phyloP scores from a whole-genome alignment of 2,888 invertebrate species.

The Tinea trinotella region DNA sequence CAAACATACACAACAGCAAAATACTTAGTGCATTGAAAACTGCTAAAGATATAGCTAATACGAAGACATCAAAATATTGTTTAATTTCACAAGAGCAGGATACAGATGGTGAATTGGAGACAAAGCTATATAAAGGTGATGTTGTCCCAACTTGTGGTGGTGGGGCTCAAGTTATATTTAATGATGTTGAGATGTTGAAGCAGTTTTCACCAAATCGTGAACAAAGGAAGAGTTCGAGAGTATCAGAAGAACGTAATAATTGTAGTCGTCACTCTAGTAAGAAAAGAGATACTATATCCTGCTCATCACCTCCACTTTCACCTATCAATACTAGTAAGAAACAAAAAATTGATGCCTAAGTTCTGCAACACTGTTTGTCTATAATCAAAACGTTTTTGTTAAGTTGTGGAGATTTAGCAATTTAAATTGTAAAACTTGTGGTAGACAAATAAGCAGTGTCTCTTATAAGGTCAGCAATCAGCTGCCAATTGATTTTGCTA shows the following conservation, averaged over 20 bases:
- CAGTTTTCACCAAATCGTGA: slow-evolving; percentile 81
- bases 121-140: slow-evolving; percentile 94
- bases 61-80: slow-evolving; percentile 88
- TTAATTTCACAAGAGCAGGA: slow-evolving; percentile 94
- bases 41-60: slow-evolving; percentile 80
- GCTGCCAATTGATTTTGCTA: too few relatives aligned
- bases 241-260: not conserved
- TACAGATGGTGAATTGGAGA: slow-evolving; percentile 93
- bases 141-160: slow-evolving; percentile 95
- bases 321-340: slow-evolving; percentile 62
- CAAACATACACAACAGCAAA: slow-evolving; percentile 84
- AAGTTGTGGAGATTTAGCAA: too few relatives aligned
- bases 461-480: too few relatives aligned
- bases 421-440: too few relatives aligned
- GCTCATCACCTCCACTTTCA: slow-evolving; percentile 52
- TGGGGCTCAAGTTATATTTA: slow-evolving; percentile 95
- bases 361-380: slow-evolving; percentile 33
- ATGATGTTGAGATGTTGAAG: slow-evolving; percentile 91
- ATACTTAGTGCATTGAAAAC: slow-evolving; percentile 87
- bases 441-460: too few relatives aligned
- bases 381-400: too few relatives aligned
- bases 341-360: slow-evolving; percentile 44
- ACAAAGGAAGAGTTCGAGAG: slow-evolving; percentile 29
- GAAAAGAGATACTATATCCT: slow-evolving; percentile 42
- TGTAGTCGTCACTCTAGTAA: slow-evolving; percentile 61